Percentiles rank a stretch among this genome's conserved stretches.
Evolutionary conservation across 2,888 invertebrate species (phyloP).

Genomic region (Nomada lathburiana): DNA sequence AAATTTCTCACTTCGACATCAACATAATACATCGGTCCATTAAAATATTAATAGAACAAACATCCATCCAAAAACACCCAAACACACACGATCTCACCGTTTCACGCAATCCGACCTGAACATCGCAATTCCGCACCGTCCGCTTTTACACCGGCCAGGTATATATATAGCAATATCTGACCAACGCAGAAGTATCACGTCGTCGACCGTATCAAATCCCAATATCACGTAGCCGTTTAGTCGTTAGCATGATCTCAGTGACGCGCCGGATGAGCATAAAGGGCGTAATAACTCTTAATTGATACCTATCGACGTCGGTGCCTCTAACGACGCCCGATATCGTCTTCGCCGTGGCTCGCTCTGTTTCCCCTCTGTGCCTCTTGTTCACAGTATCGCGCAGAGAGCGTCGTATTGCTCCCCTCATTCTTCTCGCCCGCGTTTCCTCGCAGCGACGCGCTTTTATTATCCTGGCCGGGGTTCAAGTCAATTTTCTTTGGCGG

Average conservation of each 20-base stretch:
- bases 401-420: conserved; percentile 62
- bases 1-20: too few species aligned
- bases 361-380: conserved; percentile 4
- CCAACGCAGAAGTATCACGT: neutral
- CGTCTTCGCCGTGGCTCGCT: neutral
- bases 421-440: conserved; percentile 71
- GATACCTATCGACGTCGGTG: conserved; percentile 28
- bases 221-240: conserved; percentile 7
- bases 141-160: too few species aligned
- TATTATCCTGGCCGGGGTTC: conserved; percentile 82
- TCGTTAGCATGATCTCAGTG: conserved; percentile 16
- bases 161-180: too few species aligned
- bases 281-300: conserved; percentile 49
- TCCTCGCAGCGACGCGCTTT: conserved; percentile 72
- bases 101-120: too few species aligned
- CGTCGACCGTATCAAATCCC: conserved; percentile 7
- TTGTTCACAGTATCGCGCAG: conserved; percentile 45
- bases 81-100: too few species aligned
- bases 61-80: too few species aligned
- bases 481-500: conserved; percentile 83
- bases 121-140: too few species aligned
- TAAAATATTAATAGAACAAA: too few species aligned
- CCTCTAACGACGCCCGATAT: conserved; percentile 7
- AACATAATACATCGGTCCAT: too few species aligned
- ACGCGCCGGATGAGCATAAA: conserved; percentile 3